phyloP scores from a whole-genome alignment of 2,888 invertebrate genomes.

The Temnothorax ravouxi region DNA sequence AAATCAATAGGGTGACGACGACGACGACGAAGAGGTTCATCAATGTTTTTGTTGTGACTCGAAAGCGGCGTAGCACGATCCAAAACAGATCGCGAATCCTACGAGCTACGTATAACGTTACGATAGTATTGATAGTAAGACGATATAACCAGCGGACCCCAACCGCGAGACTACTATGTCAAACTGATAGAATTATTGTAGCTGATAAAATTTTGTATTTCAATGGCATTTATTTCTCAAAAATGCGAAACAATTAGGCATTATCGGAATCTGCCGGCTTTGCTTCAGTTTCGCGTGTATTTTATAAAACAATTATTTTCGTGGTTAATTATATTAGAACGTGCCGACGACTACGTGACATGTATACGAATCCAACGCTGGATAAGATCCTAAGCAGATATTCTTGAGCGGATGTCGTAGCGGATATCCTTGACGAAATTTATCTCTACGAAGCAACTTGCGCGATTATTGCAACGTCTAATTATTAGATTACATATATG shows the following conservation, averaged over 20 bases:
- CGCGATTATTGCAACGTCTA: not conserved
- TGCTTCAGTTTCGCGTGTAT: not conserved
- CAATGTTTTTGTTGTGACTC: slow-evolving; percentile 22
- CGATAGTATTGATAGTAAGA: not conserved
- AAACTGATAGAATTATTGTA: slow-evolving; percentile 30
- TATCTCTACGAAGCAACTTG: not conserved
- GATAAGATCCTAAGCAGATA: not conserved
- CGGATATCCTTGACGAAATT: not conserved
- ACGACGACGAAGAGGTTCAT: not conserved
- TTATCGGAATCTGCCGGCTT: not conserved
- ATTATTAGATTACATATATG: not conserved
- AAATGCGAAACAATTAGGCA: slow-evolving; percentile 31
- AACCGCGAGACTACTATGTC: slow-evolving; percentile 22
- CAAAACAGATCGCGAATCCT: slow-evolving; percentile 13
- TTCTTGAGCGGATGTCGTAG: too few species aligned
- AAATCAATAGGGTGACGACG: not conserved
- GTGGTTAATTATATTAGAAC: not conserved
- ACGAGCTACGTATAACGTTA: not conserved
- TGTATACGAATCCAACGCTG: not conserved
- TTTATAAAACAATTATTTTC: not conserved
- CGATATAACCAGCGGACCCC: not conserved
- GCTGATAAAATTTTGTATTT: slow-evolving; percentile 20
- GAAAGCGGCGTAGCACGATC: not conserved
- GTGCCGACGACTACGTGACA: not conserved
- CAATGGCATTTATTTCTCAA: slow-evolving; percentile 33